Conservation (phyloP, 2,797 vertebrate species). For the Centroberyx gerrardi region DNA sequence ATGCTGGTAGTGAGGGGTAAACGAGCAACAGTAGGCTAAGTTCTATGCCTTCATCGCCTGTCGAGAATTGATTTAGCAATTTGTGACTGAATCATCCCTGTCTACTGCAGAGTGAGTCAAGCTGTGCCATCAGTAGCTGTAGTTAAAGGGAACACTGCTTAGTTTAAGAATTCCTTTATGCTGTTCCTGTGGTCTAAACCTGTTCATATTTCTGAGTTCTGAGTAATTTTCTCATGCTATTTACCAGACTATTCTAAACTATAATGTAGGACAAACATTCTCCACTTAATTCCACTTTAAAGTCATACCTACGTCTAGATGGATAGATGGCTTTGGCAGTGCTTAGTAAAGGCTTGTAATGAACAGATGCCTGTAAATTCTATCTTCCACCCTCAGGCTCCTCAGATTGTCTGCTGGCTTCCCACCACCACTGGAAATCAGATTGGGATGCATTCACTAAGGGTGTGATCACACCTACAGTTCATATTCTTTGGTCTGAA, state of each 20-base stretch:
- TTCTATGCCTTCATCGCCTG: background rate
- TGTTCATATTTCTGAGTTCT: too few species aligned
- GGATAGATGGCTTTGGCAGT: too few species aligned
- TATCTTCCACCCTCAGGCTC: constrained; percentile 9
- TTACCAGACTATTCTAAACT: too few species aligned
- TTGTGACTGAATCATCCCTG: constrained; percentile 36
- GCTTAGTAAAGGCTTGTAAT: too few species aligned
- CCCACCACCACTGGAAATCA: background rate
- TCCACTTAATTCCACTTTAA: too few species aligned
- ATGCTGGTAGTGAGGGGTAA: background rate
- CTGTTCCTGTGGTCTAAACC: background rate
- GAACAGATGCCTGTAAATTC: constrained; percentile 2
- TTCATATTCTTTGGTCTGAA: too few species aligned
- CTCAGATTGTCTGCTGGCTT: constrained; percentile 11
- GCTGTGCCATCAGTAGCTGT: background rate
- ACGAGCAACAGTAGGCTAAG: background rate
- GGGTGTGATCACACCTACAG: too few species aligned
- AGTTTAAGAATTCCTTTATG: background rate
- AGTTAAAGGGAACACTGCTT: too few species aligned
- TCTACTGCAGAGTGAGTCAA: constrained; percentile 22
- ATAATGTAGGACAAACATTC: too few species aligned
- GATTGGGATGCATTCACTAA: background rate
- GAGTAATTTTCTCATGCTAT: too few species aligned
- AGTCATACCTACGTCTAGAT: too few species aligned
- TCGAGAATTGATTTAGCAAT: background rate